These are phyloP conservation scores for Carettochelys insculpta DNA, from an alignment of 2,113 vertebrate genomes.

Conservation along the genomic window DNA sequence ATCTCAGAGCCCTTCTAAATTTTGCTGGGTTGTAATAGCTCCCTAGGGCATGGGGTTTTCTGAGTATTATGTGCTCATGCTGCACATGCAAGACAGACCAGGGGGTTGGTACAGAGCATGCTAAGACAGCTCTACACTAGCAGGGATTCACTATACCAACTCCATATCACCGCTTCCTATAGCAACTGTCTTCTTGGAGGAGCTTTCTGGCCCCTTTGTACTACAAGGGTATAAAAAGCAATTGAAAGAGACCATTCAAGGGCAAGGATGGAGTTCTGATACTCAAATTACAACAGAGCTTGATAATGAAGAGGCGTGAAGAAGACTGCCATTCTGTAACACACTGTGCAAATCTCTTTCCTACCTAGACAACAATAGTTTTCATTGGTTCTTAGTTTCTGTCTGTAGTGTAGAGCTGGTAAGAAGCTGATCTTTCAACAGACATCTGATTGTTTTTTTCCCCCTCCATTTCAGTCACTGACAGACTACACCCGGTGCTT, in stretches of 20 bases:
- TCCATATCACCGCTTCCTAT: neutral
- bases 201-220: neutral
- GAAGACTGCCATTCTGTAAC: neutral
- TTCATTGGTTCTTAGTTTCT: neutral
- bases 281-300: neutral
- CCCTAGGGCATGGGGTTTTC: neutral
- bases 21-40: neutral
- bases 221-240: neutral
- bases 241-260: neutral
- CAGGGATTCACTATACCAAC: neutral
- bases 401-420: neutral
- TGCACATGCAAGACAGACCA: too few species aligned
- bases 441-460: neutral
- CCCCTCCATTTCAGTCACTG: neutral
- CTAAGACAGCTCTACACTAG: neutral
- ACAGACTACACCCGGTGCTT: neutral
- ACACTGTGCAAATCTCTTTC: neutral
- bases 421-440: neutral
- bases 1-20: neutral
- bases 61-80: neutral
- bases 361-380: neutral
- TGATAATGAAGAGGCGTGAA: fast-evolving
- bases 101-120: neutral
- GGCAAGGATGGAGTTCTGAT: neutral
- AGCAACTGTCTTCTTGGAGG: neutral